These are phyloP conservation scores for Frankliniella intonsa DNA, from an alignment of 2,888 invertebrate species.

Conservation along the genomic window DNA sequence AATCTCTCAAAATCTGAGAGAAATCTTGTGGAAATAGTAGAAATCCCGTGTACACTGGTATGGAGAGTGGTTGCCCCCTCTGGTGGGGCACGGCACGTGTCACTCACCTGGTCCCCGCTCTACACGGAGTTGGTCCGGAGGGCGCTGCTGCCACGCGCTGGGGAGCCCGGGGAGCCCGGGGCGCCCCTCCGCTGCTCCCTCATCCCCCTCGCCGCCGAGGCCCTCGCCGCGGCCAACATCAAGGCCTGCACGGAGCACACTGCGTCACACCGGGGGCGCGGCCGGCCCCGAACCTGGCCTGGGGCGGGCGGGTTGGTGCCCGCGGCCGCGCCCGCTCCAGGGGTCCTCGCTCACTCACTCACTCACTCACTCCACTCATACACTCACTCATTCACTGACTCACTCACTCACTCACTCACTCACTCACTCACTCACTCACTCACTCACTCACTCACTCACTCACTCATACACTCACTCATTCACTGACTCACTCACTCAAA, in stretches of 20 bases:
- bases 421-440: neutral
- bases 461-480: neutral
- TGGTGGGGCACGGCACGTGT: too few species aligned
- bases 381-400: neutral
- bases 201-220: neutral
- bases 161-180: neutral
- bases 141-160: neutral
- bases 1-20: too few species aligned
- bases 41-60: too few species aligned
- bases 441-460: neutral
- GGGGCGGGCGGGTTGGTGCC: neutral
- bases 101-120: constrained; percentile 7
- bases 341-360: too few species aligned
- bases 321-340: too few species aligned
- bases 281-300: neutral
- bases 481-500: neutral
- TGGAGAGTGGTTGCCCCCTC: too few species aligned
- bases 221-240: neutral
- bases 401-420: neutral
- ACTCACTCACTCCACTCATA: too few species aligned
- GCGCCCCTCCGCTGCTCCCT: neutral
- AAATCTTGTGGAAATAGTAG: too few species aligned
- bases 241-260: neutral
- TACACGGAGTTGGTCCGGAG: constrained; percentile 17
- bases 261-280: neutral